Base-by-base conservation (phyloP, 2,113 vertebrate genomes). In the Amazona guildingii region DNA sequence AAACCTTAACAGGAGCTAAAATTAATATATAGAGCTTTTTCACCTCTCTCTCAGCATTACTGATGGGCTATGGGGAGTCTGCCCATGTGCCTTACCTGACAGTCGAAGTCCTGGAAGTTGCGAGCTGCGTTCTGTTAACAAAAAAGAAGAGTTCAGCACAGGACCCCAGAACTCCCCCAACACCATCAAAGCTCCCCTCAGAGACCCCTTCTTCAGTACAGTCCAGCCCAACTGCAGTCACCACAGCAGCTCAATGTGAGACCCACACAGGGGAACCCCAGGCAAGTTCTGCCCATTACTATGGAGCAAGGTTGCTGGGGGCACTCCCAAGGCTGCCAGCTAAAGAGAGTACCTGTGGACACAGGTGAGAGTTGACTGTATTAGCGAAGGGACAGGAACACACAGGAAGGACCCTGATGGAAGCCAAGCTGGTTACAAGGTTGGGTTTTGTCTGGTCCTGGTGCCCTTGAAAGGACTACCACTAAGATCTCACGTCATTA, bases 21-120 rank as follows among this genome's bases (percentile, higher is more conserved):
- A 86, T 63, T 41, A 84, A 76, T 52, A 78, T 16, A 66, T 6
- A 62, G 43, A 37, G 11, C 7, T 28, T 89, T 76, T 33, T 67
- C 28, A 54, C 61, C 64, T 68, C 31, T 76, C 51, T 92, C 37
- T 87, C 62, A 77, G 68, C 41, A 27, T 59, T 63, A 62, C 54
- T 54, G 41, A 57, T 51, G 13, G 57, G 17, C 44, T 66, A 44
- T 1, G 5, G 24, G 37, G 35, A 92, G 14, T 16, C 51, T 89
- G 37, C 28, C 27, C 51, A 66, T 2, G 6, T 28, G 77, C 83
- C 98, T 98, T 97, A 99, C 99, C 98, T 99, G 99, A 95, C 99
- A 99, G 96, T 99, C 98, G 49, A 99, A 99, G 96, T 99, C 99
- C 98, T 99, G 99, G 93, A 99, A 99, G 94, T 99, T 99, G 88